Conservation (phyloP, 2,113 vertebrate genomes). For the Alces alces region DNA sequence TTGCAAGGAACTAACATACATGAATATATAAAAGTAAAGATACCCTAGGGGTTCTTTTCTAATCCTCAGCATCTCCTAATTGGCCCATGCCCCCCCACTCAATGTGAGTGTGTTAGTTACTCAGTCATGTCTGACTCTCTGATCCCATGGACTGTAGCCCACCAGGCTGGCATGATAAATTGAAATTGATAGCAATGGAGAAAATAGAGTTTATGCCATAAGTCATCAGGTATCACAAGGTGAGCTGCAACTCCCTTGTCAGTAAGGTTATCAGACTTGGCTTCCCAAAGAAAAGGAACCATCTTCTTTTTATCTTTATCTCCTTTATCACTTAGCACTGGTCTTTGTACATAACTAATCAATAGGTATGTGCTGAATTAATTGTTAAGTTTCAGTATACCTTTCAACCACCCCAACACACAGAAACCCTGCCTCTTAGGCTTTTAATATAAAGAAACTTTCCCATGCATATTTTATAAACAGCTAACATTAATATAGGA, state of each 20-base stretch:
- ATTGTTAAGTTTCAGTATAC: not conserved
- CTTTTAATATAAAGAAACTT: not conserved
- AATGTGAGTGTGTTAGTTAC: not conserved
- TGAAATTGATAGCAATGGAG: not conserved
- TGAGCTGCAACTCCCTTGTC: not conserved
- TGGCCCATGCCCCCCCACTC: not conserved
- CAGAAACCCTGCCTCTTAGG: not conserved
- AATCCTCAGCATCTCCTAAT: not conserved
- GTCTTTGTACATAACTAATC: not conserved
- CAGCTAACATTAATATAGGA: not conserved
- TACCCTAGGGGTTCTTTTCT: not conserved
- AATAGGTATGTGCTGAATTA: not conserved
- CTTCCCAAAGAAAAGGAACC: not conserved
- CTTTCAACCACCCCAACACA: not conserved
- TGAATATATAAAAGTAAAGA: not conserved
- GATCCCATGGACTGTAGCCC: not conserved
- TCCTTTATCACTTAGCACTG: not conserved
- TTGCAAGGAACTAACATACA: not conserved
- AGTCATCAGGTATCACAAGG: not conserved
- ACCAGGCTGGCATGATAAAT: not conserved
- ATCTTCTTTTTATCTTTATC: not conserved
- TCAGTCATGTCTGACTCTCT: not conserved
- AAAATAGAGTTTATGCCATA: rapidly evolving
- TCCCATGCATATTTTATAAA: not conserved
- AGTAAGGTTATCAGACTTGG: not conserved